phyloP scores from a whole-genome alignment of 2,888 invertebrate genomes.

The Sycophila texana region DNA sequence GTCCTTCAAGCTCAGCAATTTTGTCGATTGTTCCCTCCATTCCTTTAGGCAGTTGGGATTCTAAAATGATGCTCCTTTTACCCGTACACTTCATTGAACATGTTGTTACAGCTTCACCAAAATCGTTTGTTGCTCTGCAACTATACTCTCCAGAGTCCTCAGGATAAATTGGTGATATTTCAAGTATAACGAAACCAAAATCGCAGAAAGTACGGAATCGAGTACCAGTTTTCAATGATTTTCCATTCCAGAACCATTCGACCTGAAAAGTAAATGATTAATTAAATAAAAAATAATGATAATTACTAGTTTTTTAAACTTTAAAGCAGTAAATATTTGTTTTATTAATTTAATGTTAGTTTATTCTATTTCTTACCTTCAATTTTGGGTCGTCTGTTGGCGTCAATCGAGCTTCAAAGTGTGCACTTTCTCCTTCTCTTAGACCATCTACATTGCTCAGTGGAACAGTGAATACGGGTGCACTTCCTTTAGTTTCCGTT shows the following conservation, averaged over 20 bases:
- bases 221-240: slow-evolving; percentile 90
- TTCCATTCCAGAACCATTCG: slow-evolving; percentile 97
- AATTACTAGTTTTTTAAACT: no score
- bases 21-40: slow-evolving; percentile 96
- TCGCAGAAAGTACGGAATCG: slow-evolving; percentile 97
- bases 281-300: neutral
- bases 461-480: slow-evolving; percentile 93
- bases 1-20: slow-evolving; percentile 93
- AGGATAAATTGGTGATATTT: slow-evolving; percentile 97
- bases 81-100: slow-evolving; percentile 93
- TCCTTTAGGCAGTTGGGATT: slow-evolving; percentile 93
- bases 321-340: neutral
- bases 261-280: slow-evolving; percentile 77
- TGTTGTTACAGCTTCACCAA: slow-evolving; percentile 93
- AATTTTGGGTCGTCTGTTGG: slow-evolving; percentile 94
- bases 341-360: neutral
- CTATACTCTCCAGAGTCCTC: slow-evolving; percentile 96
- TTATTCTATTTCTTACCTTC: slow-evolving; percentile 77
- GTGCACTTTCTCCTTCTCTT: slow-evolving; percentile 93
- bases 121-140: slow-evolving; percentile 91
- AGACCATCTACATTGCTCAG: slow-evolving; percentile 90
- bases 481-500: slow-evolving; percentile 87
- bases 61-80: slow-evolving; percentile 92
- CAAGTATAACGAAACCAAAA: slow-evolving; percentile 97
- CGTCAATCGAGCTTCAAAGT: slow-evolving; percentile 92